Evolutionary conservation across 2,113 vertebrate genomes (phyloP).

Genomic region (Ctenomys sociabilis): DNA sequence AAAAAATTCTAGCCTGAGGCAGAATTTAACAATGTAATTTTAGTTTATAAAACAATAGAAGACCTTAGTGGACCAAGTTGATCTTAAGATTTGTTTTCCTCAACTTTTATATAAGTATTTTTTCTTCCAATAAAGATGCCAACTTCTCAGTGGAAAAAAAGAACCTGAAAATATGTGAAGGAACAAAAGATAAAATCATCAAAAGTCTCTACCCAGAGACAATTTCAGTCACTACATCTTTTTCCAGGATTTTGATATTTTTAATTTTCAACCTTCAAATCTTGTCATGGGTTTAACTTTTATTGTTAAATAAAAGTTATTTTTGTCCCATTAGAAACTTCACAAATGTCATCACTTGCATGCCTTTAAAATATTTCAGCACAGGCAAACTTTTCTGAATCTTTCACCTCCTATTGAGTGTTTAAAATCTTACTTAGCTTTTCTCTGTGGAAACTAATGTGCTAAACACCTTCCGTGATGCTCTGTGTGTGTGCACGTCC

Average conservation of each 20-base stretch:
- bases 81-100: background rate
- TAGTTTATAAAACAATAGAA: background rate
- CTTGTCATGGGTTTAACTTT: background rate
- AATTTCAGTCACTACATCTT: background rate
- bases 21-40: background rate
- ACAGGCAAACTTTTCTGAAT: background rate
- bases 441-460: too few relatives aligned
- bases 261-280: background rate
- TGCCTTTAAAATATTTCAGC: background rate
- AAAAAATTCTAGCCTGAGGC: background rate
- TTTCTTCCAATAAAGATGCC: constrained; percentile 42
- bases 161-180: background rate
- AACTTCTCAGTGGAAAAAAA: background rate
- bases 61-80: background rate
- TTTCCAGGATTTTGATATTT: background rate
- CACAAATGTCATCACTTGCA: background rate
- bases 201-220: background rate
- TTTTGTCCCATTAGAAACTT: background rate
- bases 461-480: background rate
- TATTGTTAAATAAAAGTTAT: constrained; percentile 24
- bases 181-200: background rate
- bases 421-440: background rate
- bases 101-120: background rate
- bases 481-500: background rate
- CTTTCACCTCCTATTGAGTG: background rate